phyloP scores from a whole-genome alignment of 92 coral and sea anemone genomes.

The Muricea muricata region DNA sequence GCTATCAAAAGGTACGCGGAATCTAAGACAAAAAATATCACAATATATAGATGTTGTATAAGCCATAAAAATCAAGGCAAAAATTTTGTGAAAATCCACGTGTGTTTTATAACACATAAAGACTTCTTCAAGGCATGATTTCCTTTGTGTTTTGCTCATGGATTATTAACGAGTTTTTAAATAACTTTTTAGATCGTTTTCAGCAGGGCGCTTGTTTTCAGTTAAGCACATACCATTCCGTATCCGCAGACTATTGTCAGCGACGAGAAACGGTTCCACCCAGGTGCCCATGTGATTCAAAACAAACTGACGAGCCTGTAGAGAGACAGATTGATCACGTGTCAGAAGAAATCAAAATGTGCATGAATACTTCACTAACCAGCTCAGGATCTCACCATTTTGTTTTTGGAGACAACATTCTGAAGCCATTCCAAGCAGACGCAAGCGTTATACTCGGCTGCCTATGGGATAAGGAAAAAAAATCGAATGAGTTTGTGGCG shows the following conservation, averaged over 20 bases:
- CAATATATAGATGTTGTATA: background rate
- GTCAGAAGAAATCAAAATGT: background rate
- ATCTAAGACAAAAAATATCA: conserved; percentile 48
- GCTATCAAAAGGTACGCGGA: conserved; percentile 91
- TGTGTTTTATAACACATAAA: too few species aligned
- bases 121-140: too few species aligned
- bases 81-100: too few species aligned
- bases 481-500: too few species aligned
- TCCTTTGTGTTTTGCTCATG: too few species aligned
- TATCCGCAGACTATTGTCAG: conserved; percentile 91
- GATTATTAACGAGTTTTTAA: too few species aligned
- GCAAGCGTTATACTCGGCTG: conserved; percentile 97
- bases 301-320: conserved; percentile 97
- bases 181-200: too few species aligned
- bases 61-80: too few species aligned
- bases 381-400: conserved; percentile 80
- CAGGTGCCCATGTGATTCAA: conserved; percentile 92
- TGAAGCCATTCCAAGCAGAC: conserved; percentile 97
- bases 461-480: conserved; percentile 51
- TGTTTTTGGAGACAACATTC: conserved; percentile 87
- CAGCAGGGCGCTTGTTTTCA: background rate
- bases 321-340: background rate
- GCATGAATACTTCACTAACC: too few species aligned
- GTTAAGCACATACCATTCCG: conserved; percentile 78
- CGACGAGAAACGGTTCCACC: conserved; percentile 93